These are phyloP conservation scores for Otolemur garnettii DNA, from an alignment of 2,113 vertebrate genomes.

Conservation along the genomic window DNA sequence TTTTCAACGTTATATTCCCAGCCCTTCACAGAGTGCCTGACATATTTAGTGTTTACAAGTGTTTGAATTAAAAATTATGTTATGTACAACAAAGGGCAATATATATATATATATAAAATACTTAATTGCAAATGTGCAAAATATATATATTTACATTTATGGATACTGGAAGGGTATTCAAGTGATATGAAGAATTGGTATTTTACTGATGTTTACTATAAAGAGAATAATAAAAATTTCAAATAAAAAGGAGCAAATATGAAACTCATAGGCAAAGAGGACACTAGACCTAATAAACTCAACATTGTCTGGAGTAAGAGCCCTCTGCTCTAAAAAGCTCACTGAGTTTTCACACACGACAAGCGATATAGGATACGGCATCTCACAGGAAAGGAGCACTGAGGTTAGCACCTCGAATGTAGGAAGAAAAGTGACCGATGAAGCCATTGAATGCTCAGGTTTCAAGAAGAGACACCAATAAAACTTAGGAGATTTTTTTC, in stretches of 20 bases:
- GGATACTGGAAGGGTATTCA: not conserved
- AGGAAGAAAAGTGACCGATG: not conserved
- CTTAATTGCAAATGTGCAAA: not conserved
- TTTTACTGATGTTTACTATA: not conserved
- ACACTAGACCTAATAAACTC: not conserved
- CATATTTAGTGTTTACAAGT: not conserved
- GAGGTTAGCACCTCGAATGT: not conserved
- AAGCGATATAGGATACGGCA: not conserved
- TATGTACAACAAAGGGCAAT: not conserved
- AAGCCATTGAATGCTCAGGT: not conserved
- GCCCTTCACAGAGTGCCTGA: not conserved
- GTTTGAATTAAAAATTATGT: conserved; percentile 21
- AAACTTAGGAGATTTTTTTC: not conserved
- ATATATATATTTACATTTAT: not conserved
- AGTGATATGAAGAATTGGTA: not conserved
- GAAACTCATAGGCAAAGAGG: not conserved
- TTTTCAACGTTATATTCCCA: not conserved
- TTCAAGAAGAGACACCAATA: not conserved
- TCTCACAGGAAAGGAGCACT: not conserved
- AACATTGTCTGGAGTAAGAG: not conserved
- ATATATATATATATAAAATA: not conserved
- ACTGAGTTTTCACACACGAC: not conserved
- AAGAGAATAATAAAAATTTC: conserved; percentile 30
- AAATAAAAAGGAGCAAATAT: conserved; percentile 34
- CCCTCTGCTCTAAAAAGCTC: not conserved